Evolutionary conservation across 2,113 vertebrate genomes (phyloP), one percentile per base, ranked within the genome.

Genomic region (Paradisaea rubra): DNA sequence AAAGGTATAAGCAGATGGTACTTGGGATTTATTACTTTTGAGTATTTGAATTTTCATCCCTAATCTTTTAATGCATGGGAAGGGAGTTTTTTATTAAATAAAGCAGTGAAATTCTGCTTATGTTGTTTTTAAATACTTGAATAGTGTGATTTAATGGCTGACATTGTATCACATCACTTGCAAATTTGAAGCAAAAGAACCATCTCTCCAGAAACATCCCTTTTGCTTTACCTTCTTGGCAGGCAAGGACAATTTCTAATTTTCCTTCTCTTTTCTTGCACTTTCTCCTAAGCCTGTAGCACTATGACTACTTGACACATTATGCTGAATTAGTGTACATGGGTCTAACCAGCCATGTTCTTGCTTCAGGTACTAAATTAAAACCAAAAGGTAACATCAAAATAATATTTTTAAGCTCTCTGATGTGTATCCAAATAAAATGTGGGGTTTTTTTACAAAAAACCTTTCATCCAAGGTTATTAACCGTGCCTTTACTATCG

Each of bases 181-280:
- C 41, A 92, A 89, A 78, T 68, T 33, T 81, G 61, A 88, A 93
- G 49, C 15, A 56, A 39, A 89, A 49, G 56, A 72, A 60, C n/a
- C 4, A 4, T 60, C 22, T 65, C 28, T 57, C 25, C 54, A 69
- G 31, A 65, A 44, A 61, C 0, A 0, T 45, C 13, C 27, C 24
- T 47, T 82, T 76, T 82, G 61, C 13, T 22, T 81, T 54, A 85
- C 25, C 18, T 74, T 44, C 16, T 74, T 79, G 16, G 88, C 37
- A 60, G 35, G 37, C 6, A 56, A 80, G 37, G 52, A 90, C 71
- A 66, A 56, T 35, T 23, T 71, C n/a, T 88, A 4, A 22, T 72
- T 92, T 77, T 81, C 39, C 15, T 82, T 69, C 24, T 41, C 14
- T 80, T 53, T 72, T 88, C n/a, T 84, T 76, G 27, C 12, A 54